Base-by-base conservation (phyloP, 2,797 vertebrate species). In the Aulostomus chinensis region DNA sequence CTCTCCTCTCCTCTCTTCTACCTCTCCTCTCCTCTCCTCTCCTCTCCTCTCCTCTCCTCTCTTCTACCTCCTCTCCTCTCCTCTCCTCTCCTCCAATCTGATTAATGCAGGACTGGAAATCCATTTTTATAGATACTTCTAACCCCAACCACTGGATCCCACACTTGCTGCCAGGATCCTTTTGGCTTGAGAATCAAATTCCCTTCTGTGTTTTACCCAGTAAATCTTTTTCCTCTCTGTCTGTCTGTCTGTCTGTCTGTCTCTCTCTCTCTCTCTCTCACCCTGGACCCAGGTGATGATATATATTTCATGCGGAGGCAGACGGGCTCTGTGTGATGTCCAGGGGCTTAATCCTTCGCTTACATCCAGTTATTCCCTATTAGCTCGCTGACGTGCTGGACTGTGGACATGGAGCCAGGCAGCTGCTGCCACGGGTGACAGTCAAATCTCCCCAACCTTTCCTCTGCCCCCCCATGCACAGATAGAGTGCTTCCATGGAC, bases 261-360 rank as follows among this genome's bases (percentile, higher is more conserved):
- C 41, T 10, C 49, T 22, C 4, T 20, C 13, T 3, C 11, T 0
- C 4, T 10, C 5, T 20, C 4, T 40, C 15, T 0, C 15, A 5
- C 25, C 7, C 11, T 2, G 5, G 2, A 9, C 53, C 46, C 47
- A 60, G 70, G 68, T 78, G 75, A 56, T 80, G 81, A 83, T 64
- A 68, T 55, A 10, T 35, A 39, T 67, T 58, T 68, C 17, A 7
- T 43, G 46, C 59, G 4, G 4, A 31, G 3, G 30, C n/a, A 1
- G 59, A 26, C 52, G 9, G 51, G 16, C 54, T 56, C 45, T 59
- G 34, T 64, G 40, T 57, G 46, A 63, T 30, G 54, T 76, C 68
- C 59, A 73, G 72, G 58, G 61, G 56, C 53, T 55, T 81, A 74
- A 87, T 78, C 76, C 77, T 50, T 32, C 25, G 28, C 64, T 69